Conservation (phyloP, 2,797 vertebrate species). For the Limnodromus scolopaceus region DNA sequence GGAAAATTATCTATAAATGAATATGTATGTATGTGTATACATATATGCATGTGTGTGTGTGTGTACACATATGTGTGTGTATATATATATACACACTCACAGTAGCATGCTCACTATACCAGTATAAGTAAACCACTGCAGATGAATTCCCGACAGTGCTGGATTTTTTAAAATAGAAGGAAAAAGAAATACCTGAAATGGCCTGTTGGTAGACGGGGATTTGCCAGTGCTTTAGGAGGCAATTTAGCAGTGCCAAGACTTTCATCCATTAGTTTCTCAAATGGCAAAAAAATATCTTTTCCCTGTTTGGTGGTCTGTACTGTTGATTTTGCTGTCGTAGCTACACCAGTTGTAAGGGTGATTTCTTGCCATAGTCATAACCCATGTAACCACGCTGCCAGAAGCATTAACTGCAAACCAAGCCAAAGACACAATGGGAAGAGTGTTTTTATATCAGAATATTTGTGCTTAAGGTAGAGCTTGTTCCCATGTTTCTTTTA, state of each 20-base stretch:
- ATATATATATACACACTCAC: too few relatives aligned
- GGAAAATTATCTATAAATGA: rapidly evolving
- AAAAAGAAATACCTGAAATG: background rate
- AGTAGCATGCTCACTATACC: background rate
- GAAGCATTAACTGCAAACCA: background rate
- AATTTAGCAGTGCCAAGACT: background rate
- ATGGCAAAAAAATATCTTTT: background rate
- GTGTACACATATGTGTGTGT: rapidly evolving
- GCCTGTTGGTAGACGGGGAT: background rate
- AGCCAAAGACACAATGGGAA: background rate
- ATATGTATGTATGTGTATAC: too few relatives aligned
- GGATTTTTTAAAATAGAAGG: background rate
- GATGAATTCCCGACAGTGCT: background rate
- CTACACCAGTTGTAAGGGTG: background rate
- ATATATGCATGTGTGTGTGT: too few relatives aligned
- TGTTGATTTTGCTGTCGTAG: background rate
- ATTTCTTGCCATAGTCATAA: background rate
- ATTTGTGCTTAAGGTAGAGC: background rate
- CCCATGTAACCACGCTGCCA: background rate
- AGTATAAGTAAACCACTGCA: background rate
- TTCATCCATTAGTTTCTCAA: background rate
- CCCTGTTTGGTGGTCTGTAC: background rate
- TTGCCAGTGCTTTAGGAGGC: background rate
- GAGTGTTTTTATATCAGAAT: background rate
- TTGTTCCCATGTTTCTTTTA: background rate